A percentile compares a stretch with the other conserved stretches of the same genome.
These are phyloP conservation scores for Conchocele bisecta DNA, from an alignment of 2,888 invertebrate species.

Conservation along the genomic window DNA sequence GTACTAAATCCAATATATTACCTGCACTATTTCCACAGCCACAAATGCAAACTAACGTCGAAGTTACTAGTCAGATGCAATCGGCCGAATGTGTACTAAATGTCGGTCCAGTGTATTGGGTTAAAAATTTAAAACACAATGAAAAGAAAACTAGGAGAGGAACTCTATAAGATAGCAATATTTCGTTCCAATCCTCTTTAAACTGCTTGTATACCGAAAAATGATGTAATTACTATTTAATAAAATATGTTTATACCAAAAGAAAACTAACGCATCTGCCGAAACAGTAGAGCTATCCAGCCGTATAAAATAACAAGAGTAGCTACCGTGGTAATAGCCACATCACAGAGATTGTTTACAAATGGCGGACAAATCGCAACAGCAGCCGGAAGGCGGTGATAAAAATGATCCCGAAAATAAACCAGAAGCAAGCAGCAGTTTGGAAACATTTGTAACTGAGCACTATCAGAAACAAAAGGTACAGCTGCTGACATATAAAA, in stretches of 20 bases:
- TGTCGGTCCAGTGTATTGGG: background rate
- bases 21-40: too few species aligned
- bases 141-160: too few species aligned
- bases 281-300: background rate
- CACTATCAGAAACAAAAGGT: conserved; percentile 74
- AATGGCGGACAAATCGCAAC: conserved; percentile 60
- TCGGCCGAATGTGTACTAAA: background rate
- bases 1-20: too few species aligned
- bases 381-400: conserved; percentile 24
- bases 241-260: too few species aligned
- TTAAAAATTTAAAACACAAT: background rate
- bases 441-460: conserved; percentile 72
- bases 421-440: conserved; percentile 23
- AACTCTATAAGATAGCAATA: too few species aligned
- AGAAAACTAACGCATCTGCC: background rate
- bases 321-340: too few species aligned
- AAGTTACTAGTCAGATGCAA: background rate
- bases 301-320: too few species aligned
- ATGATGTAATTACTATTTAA: too few species aligned
- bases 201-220: too few species aligned
- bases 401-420: conserved; percentile 11
- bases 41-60: too few species aligned
- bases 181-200: too few species aligned
- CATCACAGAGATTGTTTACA: conserved; percentile 58
- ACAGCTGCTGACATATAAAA: too few species aligned